These are phyloP conservation scores for Drosophila takahashii DNA, from an alignment of 1,140 invertebrate genomes.

Conservation along the genomic window DNA sequence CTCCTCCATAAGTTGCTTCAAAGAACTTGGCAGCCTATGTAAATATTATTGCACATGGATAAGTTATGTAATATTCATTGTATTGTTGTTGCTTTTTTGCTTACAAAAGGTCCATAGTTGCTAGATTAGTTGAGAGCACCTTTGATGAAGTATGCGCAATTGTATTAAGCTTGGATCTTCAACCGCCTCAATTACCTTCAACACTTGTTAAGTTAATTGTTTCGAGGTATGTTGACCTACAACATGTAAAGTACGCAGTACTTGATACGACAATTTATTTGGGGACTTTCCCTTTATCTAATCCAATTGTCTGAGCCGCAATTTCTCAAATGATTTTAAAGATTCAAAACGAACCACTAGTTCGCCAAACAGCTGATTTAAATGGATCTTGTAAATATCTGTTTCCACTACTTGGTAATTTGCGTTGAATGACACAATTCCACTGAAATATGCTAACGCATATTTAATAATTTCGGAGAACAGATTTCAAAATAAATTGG, in stretches of 20 bases:
- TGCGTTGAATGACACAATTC: no score
- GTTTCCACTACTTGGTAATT: no score
- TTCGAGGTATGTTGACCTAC: background rate
- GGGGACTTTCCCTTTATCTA: background rate
- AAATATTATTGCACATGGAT: no score
- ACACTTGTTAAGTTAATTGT: background rate
- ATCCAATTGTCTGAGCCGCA: background rate
- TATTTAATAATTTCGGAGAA: no score
- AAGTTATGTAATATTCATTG: no score
- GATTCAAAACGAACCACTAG: no score
- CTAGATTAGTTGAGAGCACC: background rate
- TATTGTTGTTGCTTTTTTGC: no score
- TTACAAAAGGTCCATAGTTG: conserved; percentile 10
- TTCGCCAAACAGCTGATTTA: no score
- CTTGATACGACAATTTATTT: background rate
- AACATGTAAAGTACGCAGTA: no score
- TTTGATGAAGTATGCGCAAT: background rate
- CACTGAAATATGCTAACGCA: no score
- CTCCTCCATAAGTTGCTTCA: conserved; percentile 1
- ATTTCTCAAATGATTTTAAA: background rate
- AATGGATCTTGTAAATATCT: no score
- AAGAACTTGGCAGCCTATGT: conserved; percentile 8
- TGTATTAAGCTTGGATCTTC: background rate
- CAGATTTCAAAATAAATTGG: no score
- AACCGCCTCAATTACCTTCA: background rate